Percentiles rank a stretch among this genome's conserved stretches.
Conservation (phyloP, 2,797 vertebrate genomes). For the Muscicapa comitata region DNA sequence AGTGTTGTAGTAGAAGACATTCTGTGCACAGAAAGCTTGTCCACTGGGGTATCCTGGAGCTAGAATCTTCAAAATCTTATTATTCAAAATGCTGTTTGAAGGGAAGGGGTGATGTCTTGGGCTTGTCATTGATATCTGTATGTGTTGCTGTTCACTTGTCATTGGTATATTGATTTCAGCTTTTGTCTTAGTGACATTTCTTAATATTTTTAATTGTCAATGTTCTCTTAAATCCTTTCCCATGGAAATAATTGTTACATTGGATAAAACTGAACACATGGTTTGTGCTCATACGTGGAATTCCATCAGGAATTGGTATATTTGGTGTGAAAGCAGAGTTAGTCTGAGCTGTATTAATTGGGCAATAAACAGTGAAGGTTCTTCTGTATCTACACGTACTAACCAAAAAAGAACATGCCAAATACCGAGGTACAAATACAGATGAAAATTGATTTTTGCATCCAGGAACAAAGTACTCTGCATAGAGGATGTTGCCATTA, state of each 20-base stretch:
- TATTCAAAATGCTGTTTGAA: not conserved
- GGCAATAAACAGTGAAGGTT: not conserved
- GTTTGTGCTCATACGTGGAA: not conserved
- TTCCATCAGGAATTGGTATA: not conserved
- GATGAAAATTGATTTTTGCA: not conserved
- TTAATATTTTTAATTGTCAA: not conserved
- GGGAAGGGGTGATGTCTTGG: not conserved
- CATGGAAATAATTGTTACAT: not conserved
- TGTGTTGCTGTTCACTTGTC: not conserved
- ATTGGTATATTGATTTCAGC: not conserved
- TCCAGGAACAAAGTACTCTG: not conserved
- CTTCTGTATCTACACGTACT: not conserved
- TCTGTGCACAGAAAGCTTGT: not conserved
- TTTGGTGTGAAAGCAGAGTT: not conserved
- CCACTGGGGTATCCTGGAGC: not conserved
- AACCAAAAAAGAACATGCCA: not conserved
- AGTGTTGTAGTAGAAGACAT: not conserved
- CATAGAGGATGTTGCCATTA: not conserved
- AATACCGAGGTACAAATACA: accelerated
- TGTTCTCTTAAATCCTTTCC: not conserved
- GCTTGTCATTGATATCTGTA: not conserved
- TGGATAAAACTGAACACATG: not conserved
- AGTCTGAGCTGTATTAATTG: not conserved
- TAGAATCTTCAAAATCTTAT: not conserved
- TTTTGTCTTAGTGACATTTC: not conserved